Evolutionary conservation across 2,888 invertebrate genomes (phyloP), one percentile per base, ranked within the genome.

Genomic region (Parascotia fuliginaria): DNA sequence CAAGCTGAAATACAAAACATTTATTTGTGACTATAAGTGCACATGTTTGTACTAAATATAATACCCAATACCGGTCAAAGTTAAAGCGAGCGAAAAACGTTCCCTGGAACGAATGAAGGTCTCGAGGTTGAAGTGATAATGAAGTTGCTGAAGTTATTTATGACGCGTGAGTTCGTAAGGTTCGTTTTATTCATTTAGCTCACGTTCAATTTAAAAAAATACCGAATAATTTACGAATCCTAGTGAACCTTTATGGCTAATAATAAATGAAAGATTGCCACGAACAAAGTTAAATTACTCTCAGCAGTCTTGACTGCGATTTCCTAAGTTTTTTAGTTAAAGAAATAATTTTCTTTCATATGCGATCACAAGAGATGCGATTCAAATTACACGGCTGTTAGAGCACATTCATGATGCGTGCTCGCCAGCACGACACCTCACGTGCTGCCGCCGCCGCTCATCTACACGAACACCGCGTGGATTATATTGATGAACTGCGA

Each of bases 301-400:
- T 54, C 52, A 47, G 70, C 58, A 68, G 70, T 70, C 65, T 64
- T 58, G 56, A 60, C 55, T 31, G 39, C 43, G 54, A 69, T 70
- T 71, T 57, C 61, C 60, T 69, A 45, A 19, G 64, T 70, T 71
- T 74, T 64, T 63, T 64, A 54, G 57, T 59, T 42, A 68, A 51
- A 63, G 55, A 68, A 71, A 63, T 59, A 41, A 64, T 63, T 64
- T 72, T 72, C 56, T 65, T 70, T 69, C 60, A 66, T 67, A 60
- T 59, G 51, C 45, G 52, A 60, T 65, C 59, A 51, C 54, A 70
- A 53, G 44, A 55, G 65, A 55, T 58, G 65, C 67, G 77, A 79
- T 84, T 77, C 77, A n/a, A 83, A 84, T 84, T 84, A 83, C 82
- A 82, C 72, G 83, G 77, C 70, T 79, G 80, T 83, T 82, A 82